Percentiles rank a stretch among this genome's conserved stretches.
phyloP scores from a whole-genome alignment of 2,888 invertebrate genomes.

The Nezara viridula region DNA sequence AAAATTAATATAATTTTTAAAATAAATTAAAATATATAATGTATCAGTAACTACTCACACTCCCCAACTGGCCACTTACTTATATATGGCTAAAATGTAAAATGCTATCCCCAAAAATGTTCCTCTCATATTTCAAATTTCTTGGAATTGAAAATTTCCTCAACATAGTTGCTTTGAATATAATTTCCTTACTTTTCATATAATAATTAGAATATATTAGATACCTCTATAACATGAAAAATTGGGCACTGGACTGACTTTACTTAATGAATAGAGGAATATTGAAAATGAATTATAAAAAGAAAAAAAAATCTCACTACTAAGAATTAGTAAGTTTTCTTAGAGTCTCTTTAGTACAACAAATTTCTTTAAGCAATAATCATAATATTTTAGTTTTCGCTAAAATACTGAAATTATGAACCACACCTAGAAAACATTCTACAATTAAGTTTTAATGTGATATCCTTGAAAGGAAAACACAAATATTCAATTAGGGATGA shows the following conservation, averaged over 20 bases:
- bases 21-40: neutral
- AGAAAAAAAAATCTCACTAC: neutral
- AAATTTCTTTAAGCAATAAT: neutral
- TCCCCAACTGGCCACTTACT: neutral
- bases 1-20: neutral
- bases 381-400: neutral
- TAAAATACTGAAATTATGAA: neutral
- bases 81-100: neutral
- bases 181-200: neutral
- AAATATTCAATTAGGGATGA: neutral
- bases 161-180: neutral
- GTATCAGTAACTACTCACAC: neutral
- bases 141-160: neutral
- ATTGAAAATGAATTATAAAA: neutral
- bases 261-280: neutral
- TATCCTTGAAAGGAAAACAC: neutral
- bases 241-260: neutral
- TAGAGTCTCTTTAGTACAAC: neutral
- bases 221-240: neutral
- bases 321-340: neutral
- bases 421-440: neutral
- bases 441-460: neutral
- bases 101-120: neutral
- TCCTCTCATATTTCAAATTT: neutral
- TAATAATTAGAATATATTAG: neutral